Evolutionary conservation across 2,113 vertebrate genomes (phyloP).

Genomic region (Catharus minimus): DNA sequence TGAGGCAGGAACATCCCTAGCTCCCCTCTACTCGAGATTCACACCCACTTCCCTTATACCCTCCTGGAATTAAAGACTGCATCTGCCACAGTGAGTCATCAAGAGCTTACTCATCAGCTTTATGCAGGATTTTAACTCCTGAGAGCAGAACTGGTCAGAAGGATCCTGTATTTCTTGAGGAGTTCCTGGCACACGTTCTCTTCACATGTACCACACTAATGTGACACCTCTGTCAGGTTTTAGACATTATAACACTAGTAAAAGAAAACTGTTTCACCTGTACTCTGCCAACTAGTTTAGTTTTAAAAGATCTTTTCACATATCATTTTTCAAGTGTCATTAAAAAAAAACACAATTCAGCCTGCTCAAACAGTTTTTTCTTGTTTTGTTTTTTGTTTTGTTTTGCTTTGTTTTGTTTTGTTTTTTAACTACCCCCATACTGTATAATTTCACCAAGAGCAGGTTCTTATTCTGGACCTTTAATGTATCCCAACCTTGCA

Average conservation of each 20-base stretch:
- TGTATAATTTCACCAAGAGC: background rate
- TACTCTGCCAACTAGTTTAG: background rate
- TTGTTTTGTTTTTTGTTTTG: background rate
- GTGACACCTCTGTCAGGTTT: background rate
- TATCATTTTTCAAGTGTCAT: background rate
- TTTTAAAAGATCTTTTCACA: background rate
- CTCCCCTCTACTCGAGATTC: constrained; percentile 40
- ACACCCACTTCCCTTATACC: constrained; percentile 47
- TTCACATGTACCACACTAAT: background rate
- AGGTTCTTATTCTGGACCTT: background rate
- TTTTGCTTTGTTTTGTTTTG: background rate
- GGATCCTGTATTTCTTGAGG: constrained; percentile 6
- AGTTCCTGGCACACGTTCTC: background rate
- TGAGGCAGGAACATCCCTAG: constrained; percentile 39
- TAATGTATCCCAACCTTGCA: background rate
- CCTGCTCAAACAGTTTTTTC: background rate
- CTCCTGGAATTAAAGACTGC: constrained; percentile 49
- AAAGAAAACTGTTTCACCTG: background rate
- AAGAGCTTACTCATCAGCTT: constrained; percentile 64
- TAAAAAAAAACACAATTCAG: background rate
- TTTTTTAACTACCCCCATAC: background rate
- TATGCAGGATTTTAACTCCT: constrained; percentile 51
- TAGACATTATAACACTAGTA: background rate
- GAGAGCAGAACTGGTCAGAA: constrained; percentile 29
- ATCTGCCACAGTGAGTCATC: constrained; percentile 60